phyloP scores from a whole-genome alignment of 37 sponge, comb jelly and placozoan genomes.

The Oopsacas minuta region DNA sequence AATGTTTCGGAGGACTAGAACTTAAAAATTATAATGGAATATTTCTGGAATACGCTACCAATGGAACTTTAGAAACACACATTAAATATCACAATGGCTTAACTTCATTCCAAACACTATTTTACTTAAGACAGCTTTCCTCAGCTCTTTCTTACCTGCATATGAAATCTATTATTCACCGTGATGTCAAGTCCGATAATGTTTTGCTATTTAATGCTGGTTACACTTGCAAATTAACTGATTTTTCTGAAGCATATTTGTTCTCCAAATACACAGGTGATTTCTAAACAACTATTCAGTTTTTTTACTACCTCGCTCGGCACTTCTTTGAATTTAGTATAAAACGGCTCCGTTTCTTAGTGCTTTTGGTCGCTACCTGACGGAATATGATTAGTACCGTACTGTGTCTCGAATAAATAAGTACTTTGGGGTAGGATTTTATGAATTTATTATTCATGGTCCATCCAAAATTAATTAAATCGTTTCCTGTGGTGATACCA shows the following conservation, averaged over 20 bases:
- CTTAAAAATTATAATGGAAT: not conserved
- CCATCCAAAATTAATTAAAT: no score
- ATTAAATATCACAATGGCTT: not conserved
- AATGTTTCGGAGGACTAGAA: not conserved
- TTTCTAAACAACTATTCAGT: no score
- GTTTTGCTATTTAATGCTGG: not conserved
- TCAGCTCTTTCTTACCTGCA: not conserved
- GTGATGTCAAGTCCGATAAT: not conserved
- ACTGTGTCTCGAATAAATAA: no score
- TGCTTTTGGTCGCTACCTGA: no score
- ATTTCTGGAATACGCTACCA: not conserved
- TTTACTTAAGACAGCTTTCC: not conserved
- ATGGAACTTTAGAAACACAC: not conserved
- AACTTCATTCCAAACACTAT: not conserved
- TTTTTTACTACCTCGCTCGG: no score
- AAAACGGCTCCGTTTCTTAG: no score
- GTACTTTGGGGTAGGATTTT: no score
- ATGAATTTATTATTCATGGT: no score
- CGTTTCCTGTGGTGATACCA: no score
- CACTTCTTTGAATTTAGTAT: no score
- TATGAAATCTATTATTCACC: not conserved
- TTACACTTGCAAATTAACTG: not conserved
- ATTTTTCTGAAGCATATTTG: not conserved
- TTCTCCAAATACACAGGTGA: not conserved
- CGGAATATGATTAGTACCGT: no score